Base-by-base conservation (phyloP, 1,140 invertebrate genomes). In the Trypoxylus dichotomus region DNA sequence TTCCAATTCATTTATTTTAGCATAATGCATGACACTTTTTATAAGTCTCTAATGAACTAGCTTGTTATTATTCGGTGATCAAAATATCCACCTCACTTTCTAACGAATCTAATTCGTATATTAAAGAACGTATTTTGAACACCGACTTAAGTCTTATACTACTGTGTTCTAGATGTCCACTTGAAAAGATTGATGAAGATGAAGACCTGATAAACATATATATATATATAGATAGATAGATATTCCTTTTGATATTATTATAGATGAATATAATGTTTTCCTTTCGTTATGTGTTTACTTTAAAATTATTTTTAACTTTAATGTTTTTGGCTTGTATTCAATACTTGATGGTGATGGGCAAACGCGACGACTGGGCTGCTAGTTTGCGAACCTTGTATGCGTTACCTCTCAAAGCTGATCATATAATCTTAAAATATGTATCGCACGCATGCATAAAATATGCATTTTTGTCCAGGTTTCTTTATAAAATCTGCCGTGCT, bases 301-400 rank as follows among this genome's bases (percentile, higher is more conserved):
- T 19, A 6, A 63, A 63, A 63, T 21, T 63, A 21, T 21, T 63
- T 63, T 63, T 63, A 21, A 63, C 60, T 24, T 63, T 19, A 63
- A 13, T 63, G 60, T 63, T 63, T 58, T 63, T 63, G 60, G 60
- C 60, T 63, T 63, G 21, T 63, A 19, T 63, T 63, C 25, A 25
- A 63, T 63, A 63, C 60, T 74, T 78, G 11, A 63, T 78, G 77
- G 77, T 78, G 73, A 78, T 79, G 80, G 80, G 79, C 77, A 83
- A 73, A 84, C 80, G 82, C 80, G 82, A 84, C 77, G 75, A 83
- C 60, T 19, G 13, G 60, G 60, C 60, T 63, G 60, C 60, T 63
- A 63, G 10, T 63, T 21, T 63, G 21, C 60, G 60, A 63, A 63
- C 21, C 60, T 63, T 24, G 60, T 19, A 63, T 24, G 60, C 60